Evolutionary conservation across 2,888 invertebrate genomes (phyloP).

Genomic region (Omphaloscelis lunosa): DNA sequence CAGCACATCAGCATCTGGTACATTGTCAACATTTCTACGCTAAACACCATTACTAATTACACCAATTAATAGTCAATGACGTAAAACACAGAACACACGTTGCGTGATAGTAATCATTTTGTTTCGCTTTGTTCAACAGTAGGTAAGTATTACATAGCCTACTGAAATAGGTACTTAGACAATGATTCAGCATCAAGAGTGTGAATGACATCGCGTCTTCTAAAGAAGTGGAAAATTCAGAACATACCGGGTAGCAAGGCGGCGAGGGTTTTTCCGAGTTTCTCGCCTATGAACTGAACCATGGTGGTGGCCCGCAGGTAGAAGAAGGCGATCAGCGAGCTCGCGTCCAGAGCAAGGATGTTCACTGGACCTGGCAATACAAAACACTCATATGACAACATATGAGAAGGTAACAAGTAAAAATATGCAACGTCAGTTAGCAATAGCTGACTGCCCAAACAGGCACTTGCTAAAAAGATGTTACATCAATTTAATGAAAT

Average conservation of each 20-base stretch:
- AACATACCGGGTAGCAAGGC: constrained; percentile 76
- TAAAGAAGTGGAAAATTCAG: not conserved
- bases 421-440: not conserved
- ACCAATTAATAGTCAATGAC: not conserved
- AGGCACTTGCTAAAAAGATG: not conserved
- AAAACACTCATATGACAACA: not conserved
- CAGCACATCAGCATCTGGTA: not conserved
- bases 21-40: not conserved
- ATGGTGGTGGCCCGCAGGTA: constrained; percentile 84
- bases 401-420: not conserved
- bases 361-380: constrained; percentile 74
- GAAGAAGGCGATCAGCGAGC: constrained; percentile 81
- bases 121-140: not conserved
- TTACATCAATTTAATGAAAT: not conserved
- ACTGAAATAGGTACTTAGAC: not conserved
- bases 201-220: not conserved
- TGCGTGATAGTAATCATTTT: not conserved
- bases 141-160: not conserved
- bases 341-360: constrained; percentile 85
- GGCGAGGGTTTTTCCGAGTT: constrained; percentile 78
- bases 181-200: not conserved
- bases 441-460: not conserved
- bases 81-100: not conserved
- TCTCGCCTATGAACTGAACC: constrained; percentile 84
- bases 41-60: not conserved